These are phyloP conservation scores for Dermolepida albohirtum DNA, from an alignment of 2,888 invertebrate genomes.

Conservation along the genomic window DNA sequence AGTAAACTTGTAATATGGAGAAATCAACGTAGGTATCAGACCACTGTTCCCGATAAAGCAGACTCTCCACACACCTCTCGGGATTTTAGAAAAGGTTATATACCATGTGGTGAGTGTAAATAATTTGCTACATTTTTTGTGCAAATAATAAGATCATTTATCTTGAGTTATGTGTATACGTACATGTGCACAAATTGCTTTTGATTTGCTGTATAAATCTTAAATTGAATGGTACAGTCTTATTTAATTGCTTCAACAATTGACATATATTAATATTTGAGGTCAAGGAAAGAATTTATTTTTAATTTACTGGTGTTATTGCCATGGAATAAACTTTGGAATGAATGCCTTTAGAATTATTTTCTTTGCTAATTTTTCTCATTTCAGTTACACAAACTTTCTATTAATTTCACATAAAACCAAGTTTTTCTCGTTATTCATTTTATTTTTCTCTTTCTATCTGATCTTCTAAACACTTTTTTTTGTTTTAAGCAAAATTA, in stretches of 20 bases:
- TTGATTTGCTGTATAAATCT: neutral
- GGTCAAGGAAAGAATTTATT: conserved; percentile 39
- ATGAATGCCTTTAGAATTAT: too few species aligned
- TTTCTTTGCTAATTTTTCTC: too few species aligned
- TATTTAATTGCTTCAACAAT: conserved; percentile 24
- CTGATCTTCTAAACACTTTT: too few species aligned
- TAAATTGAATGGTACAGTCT: conserved; percentile 9
- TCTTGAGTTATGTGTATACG: neutral
- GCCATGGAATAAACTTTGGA: neutral
- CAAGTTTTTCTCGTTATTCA: too few species aligned
- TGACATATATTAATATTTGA: conserved; percentile 31
- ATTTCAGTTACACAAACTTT: too few species aligned
- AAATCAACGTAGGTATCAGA: conserved; percentile 65
- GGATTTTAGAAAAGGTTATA: conserved; percentile 61
- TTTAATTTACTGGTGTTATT: neutral
- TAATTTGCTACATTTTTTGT: conserved; percentile 1
- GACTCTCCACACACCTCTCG: conserved; percentile 62
- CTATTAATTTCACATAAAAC: too few species aligned
- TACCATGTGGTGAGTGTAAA: conserved; percentile 62
- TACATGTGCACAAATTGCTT: neutral
- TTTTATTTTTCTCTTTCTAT: too few species aligned
- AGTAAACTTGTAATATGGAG: conserved; percentile 65
- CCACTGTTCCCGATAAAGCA: conserved; percentile 60
- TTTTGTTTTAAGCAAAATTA: too few species aligned
- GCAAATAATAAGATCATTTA: conserved; percentile 4